Base-by-base conservation (phyloP, 92 coral and sea anemone genomes). In the Porites divaricata region DNA sequence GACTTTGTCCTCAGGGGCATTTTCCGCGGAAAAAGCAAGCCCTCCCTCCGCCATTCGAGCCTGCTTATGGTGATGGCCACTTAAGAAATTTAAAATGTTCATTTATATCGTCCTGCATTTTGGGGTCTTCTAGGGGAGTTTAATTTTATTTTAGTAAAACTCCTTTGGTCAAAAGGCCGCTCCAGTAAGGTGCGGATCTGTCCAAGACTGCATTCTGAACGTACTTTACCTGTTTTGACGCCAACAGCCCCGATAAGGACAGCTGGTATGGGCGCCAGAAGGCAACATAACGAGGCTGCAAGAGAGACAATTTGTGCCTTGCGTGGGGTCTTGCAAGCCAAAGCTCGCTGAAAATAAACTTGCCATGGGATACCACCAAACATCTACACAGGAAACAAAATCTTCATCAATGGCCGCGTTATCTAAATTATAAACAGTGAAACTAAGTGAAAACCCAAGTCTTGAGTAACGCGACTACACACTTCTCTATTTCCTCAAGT, bases 291-390 rank as follows among this genome's bases (percentile, higher is more conserved):
- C 53, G 97, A 89, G 64, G 95, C 98, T 74, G 97, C 89, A 9
- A 93, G 25, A 11, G 98, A 95, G 45, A 95, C 82, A 49, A 87
- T 88, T 64, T 81, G 86, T 11, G 98, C 96, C 66, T 90, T 92
- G 2, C 74, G 76, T 1, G 95, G 87, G 8, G 95, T 93, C 75
- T 91, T 95, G 64, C 98, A 93, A 4, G 98, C 81, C 76, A 95
- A 61, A n/a, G 91, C 97, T 66, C 98, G 87, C 84, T 95, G 98
- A 81, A 95, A 95, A 59, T 95, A 95, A 9, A 91, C 97, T 76
- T 95, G 98, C 98, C 98, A 95, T 1, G 98, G 98, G 52, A 95
- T 79, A 49, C 98, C 98, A 66, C 98, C 98, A 76, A 95, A 95
- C 59, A 79, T 88, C 98, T 95, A 77, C 73, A 23, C 35, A 75